phyloP scores from a whole-genome alignment of 2,797 vertebrate genomes.

The Apogon talboti region DNA sequence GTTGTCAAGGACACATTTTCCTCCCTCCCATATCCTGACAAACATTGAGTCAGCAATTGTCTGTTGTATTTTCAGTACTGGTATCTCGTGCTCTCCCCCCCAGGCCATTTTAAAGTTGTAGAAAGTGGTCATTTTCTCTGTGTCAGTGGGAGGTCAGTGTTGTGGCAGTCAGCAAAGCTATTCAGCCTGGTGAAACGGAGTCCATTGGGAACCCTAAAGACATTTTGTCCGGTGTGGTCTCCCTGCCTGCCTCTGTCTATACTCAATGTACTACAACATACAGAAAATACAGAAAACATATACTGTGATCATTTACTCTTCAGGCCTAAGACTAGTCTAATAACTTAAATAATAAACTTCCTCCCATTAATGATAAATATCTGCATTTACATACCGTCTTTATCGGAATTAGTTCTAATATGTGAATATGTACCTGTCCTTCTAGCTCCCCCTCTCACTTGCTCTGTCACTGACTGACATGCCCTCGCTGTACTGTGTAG shows the following conservation, averaged over 20 bases:
- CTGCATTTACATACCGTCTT: conserved; percentile 26
- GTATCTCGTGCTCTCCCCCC: conserved; percentile 59
- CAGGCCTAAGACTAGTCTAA: conserved; percentile 32
- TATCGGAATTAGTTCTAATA: conserved; percentile 46
- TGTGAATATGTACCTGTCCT: conserved; percentile 56
- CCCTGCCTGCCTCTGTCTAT: conserved; percentile 33
- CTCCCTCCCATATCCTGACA: conserved; percentile 75
- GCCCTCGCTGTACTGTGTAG: conserved; percentile 56
- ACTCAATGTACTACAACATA: conserved; percentile 20
- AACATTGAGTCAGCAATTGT: conserved; percentile 80
- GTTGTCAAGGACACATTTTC: conserved; percentile 79
- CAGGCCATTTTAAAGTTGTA: conserved; percentile 73
- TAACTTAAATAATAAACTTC: conserved; percentile 7
- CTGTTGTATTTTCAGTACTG: conserved; percentile 68
- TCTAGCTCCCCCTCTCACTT: conserved; percentile 42
- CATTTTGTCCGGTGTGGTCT: conserved; percentile 59
- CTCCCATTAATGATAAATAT: conserved; percentile 15
- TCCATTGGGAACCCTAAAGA: conserved; percentile 68
- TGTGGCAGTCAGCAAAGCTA: conserved; percentile 70
- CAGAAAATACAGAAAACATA: too few species aligned
- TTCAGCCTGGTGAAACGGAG: conserved; percentile 64
- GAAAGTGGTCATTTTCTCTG: conserved; percentile 79
- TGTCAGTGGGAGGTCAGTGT: conserved; percentile 75
- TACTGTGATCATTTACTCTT: too few species aligned
- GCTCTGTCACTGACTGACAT: conserved; percentile 51